Conservation (phyloP, 2,888 invertebrate species). For the Girardia tigrina region DNA sequence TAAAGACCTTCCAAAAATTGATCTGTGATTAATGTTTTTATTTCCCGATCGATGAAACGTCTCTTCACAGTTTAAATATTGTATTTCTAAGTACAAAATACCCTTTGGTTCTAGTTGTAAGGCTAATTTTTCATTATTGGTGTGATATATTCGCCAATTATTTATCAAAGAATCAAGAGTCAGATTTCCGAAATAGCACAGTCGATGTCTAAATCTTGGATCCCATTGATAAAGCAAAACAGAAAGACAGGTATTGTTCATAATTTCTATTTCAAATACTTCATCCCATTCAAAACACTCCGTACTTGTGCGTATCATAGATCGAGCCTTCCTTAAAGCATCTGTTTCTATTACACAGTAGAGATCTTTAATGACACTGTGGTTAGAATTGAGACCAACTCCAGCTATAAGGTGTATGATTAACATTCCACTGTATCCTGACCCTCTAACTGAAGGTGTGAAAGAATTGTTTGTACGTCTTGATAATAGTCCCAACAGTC, state of each 20-base stretch:
- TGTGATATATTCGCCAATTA: slow-evolving; percentile 15
- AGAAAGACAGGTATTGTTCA: slow-evolving; percentile 80
- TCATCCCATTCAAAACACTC: slow-evolving; percentile 98
- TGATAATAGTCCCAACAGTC: neutral
- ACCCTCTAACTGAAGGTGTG: neutral
- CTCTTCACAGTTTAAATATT: slow-evolving; percentile 39
- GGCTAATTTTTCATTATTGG: slow-evolving; percentile 56
- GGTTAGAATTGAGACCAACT: slow-evolving; percentile 50
- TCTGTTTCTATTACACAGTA: slow-evolving; percentile 96
- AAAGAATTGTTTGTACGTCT: neutral
- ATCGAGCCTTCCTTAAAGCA: slow-evolving; percentile 82
- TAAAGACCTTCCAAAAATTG: slow-evolving; percentile 30
- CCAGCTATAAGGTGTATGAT: slow-evolving; percentile 51
- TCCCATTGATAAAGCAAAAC: slow-evolving; percentile 97
- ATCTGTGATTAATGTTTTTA: slow-evolving; percentile 8
- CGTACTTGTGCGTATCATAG: slow-evolving; percentile 85
- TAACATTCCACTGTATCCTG: slow-evolving; percentile 44
- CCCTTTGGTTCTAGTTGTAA: slow-evolving; percentile 77
- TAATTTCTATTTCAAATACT: slow-evolving; percentile 86
- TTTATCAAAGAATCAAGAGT: slow-evolving; percentile 38
- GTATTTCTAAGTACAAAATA: slow-evolving; percentile 54
- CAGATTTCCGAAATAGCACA: slow-evolving; percentile 61
- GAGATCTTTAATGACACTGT: slow-evolving; percentile 58
- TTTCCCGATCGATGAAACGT: slow-evolving; percentile 31
- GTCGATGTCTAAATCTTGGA: slow-evolving; percentile 85